A percentile compares a stretch with the other conserved stretches of the same genome.
Conservation (phyloP, 2,888 invertebrate species). For the Drosophila subquinaria region DNA sequence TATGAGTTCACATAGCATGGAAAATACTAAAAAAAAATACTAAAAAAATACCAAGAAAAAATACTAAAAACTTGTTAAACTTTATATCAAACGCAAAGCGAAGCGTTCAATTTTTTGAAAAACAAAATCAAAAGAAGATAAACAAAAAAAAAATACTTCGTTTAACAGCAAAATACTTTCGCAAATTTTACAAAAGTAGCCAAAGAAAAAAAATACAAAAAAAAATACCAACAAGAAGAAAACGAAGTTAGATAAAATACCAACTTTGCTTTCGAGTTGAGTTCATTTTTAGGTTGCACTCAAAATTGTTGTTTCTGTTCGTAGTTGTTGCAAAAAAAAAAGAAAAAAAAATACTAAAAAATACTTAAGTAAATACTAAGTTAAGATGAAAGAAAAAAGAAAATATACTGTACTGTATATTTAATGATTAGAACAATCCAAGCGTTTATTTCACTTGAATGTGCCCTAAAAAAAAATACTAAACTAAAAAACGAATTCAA, state of each 20-base stretch:
- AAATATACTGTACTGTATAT: slow-evolving; percentile 31
- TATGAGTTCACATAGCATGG: slow-evolving; percentile 39
- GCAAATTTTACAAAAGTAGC: slow-evolving; percentile 56
- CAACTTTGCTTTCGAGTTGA: slow-evolving; percentile 38
- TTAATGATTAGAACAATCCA: slow-evolving; percentile 39
- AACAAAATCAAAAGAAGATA: slow-evolving; percentile 10
- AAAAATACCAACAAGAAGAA: slow-evolving; percentile 4
- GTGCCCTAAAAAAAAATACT: slow-evolving; percentile 48
- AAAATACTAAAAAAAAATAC: slow-evolving; percentile 17
- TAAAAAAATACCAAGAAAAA: background rate
- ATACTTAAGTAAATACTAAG: slow-evolving; percentile 1
- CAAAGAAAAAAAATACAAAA: slow-evolving; percentile 29
- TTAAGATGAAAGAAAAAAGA: slow-evolving; percentile 19
- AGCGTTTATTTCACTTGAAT: slow-evolving; percentile 56
- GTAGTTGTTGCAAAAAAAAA: slow-evolving; percentile 61
- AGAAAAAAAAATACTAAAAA: slow-evolving; percentile 1
- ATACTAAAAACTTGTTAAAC: slow-evolving; percentile 36
- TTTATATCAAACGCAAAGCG: slow-evolving; percentile 47
- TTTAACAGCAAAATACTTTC: slow-evolving; percentile 48
- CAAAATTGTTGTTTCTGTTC: slow-evolving; percentile 50
- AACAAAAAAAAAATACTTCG: slow-evolving; percentile 11
- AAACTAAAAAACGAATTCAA: background rate
- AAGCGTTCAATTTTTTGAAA: slow-evolving; percentile 32
- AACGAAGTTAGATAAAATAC: background rate
- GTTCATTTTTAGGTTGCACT: slow-evolving; percentile 62